Percentiles rank a stretch among this genome's conserved stretches.
These are phyloP conservation scores for Stictocephala bisonia DNA, from an alignment of 2,888 invertebrate genomes.

Conservation along the genomic window DNA sequence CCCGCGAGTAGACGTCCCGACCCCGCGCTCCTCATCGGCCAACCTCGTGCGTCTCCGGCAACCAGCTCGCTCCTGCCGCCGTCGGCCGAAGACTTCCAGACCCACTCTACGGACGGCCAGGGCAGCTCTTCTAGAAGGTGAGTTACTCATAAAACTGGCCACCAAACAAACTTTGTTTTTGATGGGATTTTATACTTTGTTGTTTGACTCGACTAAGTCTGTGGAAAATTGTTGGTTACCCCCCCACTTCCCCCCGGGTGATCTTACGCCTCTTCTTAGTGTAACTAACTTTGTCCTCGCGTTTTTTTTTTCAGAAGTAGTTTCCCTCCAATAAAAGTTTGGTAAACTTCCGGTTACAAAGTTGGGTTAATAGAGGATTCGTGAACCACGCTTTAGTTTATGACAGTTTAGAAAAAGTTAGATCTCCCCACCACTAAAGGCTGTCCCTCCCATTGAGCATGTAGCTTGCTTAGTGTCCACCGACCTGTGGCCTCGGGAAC, in stretches of 20 bases:
- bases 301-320: slow-evolving; percentile 21
- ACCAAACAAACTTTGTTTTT: slow-evolving; percentile 48
- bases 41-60: slow-evolving; percentile 40
- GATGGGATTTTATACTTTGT: slow-evolving; percentile 50
- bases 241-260: not conserved
- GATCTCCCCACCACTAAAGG: slow-evolving; percentile 18
- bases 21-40: slow-evolving; percentile 38
- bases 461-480: too few relatives aligned
- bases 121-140: slow-evolving; percentile 33
- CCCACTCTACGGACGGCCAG: slow-evolving; percentile 12
- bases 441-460: too few relatives aligned
- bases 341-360: not conserved
- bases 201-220: slow-evolving; percentile 47
- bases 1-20: slow-evolving; percentile 46
- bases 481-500: too few relatives aligned
- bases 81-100: slow-evolving; percentile 31
- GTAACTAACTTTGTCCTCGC: slow-evolving; percentile 33
- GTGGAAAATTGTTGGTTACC: slow-evolving; percentile 38
- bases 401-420: slow-evolving; percentile 42
- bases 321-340: slow-evolving; percentile 29
- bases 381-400: slow-evolving; percentile 38
- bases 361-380: slow-evolving; percentile 10
- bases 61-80: slow-evolving; percentile 22
- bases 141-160: slow-evolving; percentile 39
- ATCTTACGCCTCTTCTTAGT: slow-evolving; percentile 45